A percentile compares a stretch with the other conserved stretches of the same genome.
Conservation (phyloP, 2,888 invertebrate species). For the Coelinius sp. region DNA sequence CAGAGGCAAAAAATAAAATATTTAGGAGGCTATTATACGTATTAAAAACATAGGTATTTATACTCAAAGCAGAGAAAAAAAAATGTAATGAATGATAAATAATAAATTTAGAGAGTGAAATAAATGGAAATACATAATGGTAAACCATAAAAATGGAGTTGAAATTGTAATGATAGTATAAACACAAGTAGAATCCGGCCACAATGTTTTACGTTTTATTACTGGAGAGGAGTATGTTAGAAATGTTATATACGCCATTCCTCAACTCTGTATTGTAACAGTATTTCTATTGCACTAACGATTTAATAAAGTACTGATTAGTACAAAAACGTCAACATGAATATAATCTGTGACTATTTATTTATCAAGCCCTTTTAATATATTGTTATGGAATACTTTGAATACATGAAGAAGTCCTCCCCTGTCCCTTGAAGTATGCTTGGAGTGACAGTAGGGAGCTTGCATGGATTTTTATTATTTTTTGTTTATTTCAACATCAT, state of each 20-base stretch:
- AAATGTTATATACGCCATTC: slow-evolving; percentile 14
- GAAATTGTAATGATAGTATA: slow-evolving; percentile 14
- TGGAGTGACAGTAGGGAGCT: too few species aligned
- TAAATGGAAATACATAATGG: background rate
- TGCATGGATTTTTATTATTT: too few species aligned
- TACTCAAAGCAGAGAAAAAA: slow-evolving; percentile 10
- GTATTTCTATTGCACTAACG: slow-evolving; percentile 21
- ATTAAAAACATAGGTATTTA: slow-evolving; percentile 6
- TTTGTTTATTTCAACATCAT: too few species aligned
- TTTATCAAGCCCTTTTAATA: too few species aligned
- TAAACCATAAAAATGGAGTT: background rate
- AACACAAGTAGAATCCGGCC: slow-evolving; percentile 17
- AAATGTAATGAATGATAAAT: background rate
- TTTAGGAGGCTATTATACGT: slow-evolving; percentile 6
- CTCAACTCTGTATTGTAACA: slow-evolving; percentile 17
- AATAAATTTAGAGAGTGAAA: background rate
- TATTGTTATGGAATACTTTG: too few species aligned
- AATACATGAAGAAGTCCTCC: too few species aligned
- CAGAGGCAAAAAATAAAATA: background rate
- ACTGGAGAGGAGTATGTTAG: slow-evolving; percentile 4
- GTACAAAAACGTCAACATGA: background rate
- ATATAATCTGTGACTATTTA: background rate
- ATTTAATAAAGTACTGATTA: slow-evolving; percentile 19
- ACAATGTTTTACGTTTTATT: background rate
- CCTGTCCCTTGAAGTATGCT: too few species aligned